A percentile compares a stretch with the other conserved stretches of the same genome.
Conservation (phyloP, 2,888 invertebrate species). For the Melanostoma mellinum region DNA sequence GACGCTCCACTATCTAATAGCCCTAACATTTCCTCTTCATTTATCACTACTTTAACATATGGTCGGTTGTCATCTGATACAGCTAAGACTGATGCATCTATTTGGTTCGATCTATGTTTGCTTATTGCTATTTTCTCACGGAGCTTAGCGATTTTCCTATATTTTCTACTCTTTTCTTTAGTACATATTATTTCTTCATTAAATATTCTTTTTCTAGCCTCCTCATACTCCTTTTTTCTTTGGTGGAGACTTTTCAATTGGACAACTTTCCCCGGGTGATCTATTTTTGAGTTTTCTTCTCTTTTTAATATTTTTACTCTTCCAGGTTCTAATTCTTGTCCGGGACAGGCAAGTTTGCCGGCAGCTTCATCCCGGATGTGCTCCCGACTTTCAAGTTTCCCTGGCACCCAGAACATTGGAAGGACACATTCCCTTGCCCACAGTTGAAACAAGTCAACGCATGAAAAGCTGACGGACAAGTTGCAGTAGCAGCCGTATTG, state of each 20-base stretch:
- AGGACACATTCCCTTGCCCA: background rate
- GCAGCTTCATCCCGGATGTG: background rate
- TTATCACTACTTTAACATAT: background rate
- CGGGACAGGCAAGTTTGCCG: background rate
- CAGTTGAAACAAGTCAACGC: constrained; percentile 9
- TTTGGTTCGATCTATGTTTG: background rate
- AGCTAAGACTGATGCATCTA: background rate
- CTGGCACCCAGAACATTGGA: background rate
- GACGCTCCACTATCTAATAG: constrained; percentile 6
- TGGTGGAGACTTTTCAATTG: background rate
- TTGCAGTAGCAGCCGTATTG: background rate
- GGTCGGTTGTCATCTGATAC: constrained; percentile 6
- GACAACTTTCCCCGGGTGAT: background rate
- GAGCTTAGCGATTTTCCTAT: background rate
- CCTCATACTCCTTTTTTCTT: background rate
- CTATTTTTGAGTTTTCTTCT: too few relatives aligned
- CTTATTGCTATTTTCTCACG: constrained; percentile 1
- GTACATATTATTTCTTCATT: background rate
- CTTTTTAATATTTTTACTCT: background rate
- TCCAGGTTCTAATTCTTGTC: background rate
- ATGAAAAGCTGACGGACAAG: constrained; percentile 1
- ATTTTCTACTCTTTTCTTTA: background rate
- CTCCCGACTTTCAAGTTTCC: constrained; percentile 15
- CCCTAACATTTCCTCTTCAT: background rate
- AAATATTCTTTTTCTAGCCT: constrained; percentile 1